Evolutionary conservation across 2,797 vertebrate species (phyloP).

Genomic region (Amniataba percoides): DNA sequence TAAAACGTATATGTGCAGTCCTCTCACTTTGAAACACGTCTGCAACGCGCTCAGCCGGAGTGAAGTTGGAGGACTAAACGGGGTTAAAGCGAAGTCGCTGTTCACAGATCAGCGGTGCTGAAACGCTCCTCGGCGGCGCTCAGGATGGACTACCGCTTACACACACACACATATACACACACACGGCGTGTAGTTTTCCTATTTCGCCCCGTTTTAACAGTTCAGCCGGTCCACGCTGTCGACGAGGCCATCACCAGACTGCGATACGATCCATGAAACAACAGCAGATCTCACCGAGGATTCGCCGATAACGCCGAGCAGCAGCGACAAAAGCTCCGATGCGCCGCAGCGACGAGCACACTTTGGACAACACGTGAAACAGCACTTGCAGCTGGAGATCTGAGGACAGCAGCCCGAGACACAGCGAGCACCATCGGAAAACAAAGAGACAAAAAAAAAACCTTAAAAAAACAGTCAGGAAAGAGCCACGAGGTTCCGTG

Average conservation of each 20-base stretch:
- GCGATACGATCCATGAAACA: slow-evolving; percentile 7
- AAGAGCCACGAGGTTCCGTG: neutral
- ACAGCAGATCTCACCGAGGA: slow-evolving; percentile 35
- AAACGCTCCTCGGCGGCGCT: slow-evolving; percentile 27
- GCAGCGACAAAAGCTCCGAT: slow-evolving; percentile 52
- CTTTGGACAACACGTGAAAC: slow-evolving; percentile 66
- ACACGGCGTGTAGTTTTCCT: neutral
- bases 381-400: slow-evolving; percentile 16
- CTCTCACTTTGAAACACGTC: slow-evolving; percentile 7
- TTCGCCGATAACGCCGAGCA: slow-evolving; percentile 48
- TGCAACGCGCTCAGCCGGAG: neutral
- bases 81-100: slow-evolving; percentile 47
- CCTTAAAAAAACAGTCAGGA: slow-evolving; percentile 25
- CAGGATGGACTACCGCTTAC: neutral
- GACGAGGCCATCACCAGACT: neutral
- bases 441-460: slow-evolving; percentile 4
- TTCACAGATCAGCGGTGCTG: slow-evolving; percentile 56
- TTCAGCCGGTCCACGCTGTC: neutral
- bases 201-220: neutral
- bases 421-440: neutral
- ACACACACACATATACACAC: too few species aligned
- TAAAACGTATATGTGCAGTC: slow-evolving; percentile 30
- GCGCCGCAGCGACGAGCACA: slow-evolving; percentile 55
- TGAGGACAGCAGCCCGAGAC: slow-evolving; percentile 17
- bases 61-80: slow-evolving; percentile 26